Percentiles rank a stretch among this genome's conserved stretches.
Conservation (phyloP, 2,888 invertebrate genomes). For the Melipona beecheii region DNA sequence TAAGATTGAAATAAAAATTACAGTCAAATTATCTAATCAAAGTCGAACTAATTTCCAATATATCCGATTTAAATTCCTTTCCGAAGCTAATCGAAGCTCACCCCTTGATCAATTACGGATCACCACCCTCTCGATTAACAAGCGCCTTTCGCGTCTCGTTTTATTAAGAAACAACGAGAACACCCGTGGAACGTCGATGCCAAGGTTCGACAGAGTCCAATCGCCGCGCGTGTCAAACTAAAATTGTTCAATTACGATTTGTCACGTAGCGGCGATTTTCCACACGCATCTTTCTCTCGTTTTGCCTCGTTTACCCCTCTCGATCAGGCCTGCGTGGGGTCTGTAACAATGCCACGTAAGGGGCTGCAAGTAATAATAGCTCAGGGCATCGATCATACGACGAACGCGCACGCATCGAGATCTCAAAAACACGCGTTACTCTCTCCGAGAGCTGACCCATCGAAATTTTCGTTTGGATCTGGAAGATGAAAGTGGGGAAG, state of each 20-base stretch:
- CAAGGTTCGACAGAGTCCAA: conserved; percentile 43
- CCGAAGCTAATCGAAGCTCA: conserved; percentile 7
- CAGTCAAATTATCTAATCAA: neutral
- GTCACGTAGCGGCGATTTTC: conserved; percentile 79
- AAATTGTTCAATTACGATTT: conserved; percentile 82
- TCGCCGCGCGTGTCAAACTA: conserved; percentile 57
- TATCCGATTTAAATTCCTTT: neutral
- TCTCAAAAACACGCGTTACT: conserved; percentile 55
- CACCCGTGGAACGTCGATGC: conserved; percentile 7
- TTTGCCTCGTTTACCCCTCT: conserved; percentile 1
- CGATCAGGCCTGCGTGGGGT: conserved; percentile 60
- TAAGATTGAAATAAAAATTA: neutral
- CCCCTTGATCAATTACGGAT: conserved; percentile 4
- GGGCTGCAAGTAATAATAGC: conserved; percentile 81
- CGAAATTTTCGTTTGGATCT: conserved; percentile 21
- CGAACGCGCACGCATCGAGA: conserved; percentile 23
- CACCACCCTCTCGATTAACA: conserved; percentile 27
- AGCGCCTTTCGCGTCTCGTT: neutral
- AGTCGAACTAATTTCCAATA: no score
- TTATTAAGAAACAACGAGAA: conserved; percentile 31
- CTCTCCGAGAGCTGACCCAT: conserved; percentile 24
- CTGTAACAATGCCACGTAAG: conserved; percentile 75
- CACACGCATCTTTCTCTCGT: conserved; percentile 51
- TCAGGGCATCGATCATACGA: conserved; percentile 79
- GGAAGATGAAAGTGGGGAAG: neutral